Evolutionary conservation across 37 sponge, comb jelly and placozoan species (phyloP).

Genomic region (Chondrilla cf. caribensis): DNA sequence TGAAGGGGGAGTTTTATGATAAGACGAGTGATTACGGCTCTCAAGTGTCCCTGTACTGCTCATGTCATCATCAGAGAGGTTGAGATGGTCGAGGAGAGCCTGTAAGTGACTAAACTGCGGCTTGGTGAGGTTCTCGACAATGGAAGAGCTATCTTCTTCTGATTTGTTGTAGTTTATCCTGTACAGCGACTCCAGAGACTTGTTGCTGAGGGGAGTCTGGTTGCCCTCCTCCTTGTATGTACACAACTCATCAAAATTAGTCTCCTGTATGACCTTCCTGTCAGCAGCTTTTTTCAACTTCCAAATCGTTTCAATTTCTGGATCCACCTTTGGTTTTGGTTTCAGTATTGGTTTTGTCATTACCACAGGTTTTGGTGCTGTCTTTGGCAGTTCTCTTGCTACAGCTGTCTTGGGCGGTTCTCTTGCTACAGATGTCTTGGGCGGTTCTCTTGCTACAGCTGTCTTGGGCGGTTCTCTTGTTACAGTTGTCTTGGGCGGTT

Average conservation of each 20-base stretch:
- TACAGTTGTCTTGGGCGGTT: neutral
- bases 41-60: neutral
- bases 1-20: neutral
- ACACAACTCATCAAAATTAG: conserved; percentile 31
- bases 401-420: neutral
- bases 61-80: conserved; percentile 5
- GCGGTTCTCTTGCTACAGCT: neutral
- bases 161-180: conserved; percentile 21
- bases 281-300: conserved; percentile 36
- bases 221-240: conserved; percentile 51
- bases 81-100: neutral
- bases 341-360: neutral
- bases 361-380: neutral
- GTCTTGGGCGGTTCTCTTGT: neutral
- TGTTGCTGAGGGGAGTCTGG: conserved; percentile 42
- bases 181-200: conserved; percentile 61
- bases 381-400: neutral
- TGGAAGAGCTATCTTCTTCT: neutral
- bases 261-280: conserved; percentile 6
- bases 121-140: neutral
- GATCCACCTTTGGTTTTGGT: neutral
- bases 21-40: neutral
- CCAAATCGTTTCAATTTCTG: conserved; percentile 17
- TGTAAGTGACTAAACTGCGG: neutral
- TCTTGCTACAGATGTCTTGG: neutral